phyloP scores from a whole-genome alignment of 2,113 vertebrate genomes.

The Dermatemys mawii region DNA sequence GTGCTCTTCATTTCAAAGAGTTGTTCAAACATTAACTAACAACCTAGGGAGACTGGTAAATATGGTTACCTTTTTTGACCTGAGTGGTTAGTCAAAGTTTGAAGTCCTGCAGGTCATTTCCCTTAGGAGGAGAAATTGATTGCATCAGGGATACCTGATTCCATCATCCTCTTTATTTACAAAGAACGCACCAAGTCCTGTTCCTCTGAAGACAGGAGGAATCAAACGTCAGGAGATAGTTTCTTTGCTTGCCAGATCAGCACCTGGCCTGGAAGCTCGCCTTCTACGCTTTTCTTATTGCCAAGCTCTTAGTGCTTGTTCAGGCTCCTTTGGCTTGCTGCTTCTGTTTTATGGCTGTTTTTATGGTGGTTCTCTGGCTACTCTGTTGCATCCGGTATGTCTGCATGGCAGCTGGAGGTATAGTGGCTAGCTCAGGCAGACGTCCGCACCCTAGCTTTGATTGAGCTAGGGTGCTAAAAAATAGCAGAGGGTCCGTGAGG shows the following conservation, averaged over 20 bases:
- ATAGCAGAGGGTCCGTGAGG: background rate
- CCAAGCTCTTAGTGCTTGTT: background rate
- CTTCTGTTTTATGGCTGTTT: background rate
- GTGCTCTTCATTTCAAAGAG: accelerated
- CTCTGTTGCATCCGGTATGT: background rate
- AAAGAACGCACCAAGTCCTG: background rate
- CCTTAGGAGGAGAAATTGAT: background rate
- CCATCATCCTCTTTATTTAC: background rate
- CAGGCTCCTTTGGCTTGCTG: too few species aligned
- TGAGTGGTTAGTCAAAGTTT: background rate
- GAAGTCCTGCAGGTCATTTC: background rate
- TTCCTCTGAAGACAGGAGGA: background rate
- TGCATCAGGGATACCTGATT: background rate
- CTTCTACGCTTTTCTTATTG: background rate
- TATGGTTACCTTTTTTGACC: too few species aligned
- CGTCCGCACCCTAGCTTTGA: background rate
- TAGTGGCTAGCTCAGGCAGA: background rate
- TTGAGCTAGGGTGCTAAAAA: background rate
- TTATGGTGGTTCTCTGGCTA: background rate
- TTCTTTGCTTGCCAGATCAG: background rate
- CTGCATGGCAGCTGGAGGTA: background rate
- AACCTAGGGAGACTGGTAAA: background rate
- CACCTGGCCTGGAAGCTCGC: background rate
- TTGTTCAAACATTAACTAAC: background rate
- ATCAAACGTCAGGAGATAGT: background rate